These are phyloP conservation scores for Poeciliopsis prolifica DNA, from an alignment of 2,113 vertebrate genomes.

Conservation along the genomic window DNA sequence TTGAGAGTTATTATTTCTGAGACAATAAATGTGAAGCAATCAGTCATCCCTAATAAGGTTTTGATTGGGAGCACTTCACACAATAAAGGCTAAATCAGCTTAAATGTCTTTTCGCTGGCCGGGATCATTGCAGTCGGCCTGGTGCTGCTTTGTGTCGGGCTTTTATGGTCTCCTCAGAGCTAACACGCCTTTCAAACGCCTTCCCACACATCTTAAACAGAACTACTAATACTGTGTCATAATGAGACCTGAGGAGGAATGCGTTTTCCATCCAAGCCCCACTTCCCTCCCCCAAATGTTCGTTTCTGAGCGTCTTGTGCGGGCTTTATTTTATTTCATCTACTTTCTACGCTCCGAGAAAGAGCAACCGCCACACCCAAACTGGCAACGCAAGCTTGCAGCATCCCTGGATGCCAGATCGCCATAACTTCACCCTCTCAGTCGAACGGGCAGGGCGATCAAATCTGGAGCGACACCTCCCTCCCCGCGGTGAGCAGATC, in stretches of 20 bases:
- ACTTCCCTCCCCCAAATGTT: neutral
- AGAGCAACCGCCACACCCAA: constrained; percentile 4
- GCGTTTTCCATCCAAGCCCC: neutral
- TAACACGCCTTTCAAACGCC: constrained; percentile 1
- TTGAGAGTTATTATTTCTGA: constrained; percentile 49
- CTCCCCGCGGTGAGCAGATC: constrained; percentile 77
- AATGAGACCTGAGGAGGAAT: constrained; percentile 3
- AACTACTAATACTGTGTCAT: neutral
- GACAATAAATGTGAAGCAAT: constrained; percentile 63
- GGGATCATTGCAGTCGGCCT: constrained; percentile 13
- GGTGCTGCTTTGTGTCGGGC: constrained; percentile 35
- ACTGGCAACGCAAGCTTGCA: constrained; percentile 12
- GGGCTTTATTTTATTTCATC: too few species aligned
- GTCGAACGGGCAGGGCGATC: constrained; percentile 66
- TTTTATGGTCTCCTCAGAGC: neutral
- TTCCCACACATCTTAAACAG: neutral
- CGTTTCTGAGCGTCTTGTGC: neutral
- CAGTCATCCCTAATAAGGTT: constrained; percentile 49
- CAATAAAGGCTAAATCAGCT: constrained; percentile 41
- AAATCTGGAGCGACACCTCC: constrained; percentile 62
- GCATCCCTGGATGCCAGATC: constrained; percentile 19
- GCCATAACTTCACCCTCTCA: constrained; percentile 52
- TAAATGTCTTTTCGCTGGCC: constrained; percentile 37
- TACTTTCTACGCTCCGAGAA: neutral
- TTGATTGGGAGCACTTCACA: constrained; percentile 47